phyloP scores from a whole-genome alignment of 2,888 invertebrate species.

The Amblyjoppa fuscipennis region DNA sequence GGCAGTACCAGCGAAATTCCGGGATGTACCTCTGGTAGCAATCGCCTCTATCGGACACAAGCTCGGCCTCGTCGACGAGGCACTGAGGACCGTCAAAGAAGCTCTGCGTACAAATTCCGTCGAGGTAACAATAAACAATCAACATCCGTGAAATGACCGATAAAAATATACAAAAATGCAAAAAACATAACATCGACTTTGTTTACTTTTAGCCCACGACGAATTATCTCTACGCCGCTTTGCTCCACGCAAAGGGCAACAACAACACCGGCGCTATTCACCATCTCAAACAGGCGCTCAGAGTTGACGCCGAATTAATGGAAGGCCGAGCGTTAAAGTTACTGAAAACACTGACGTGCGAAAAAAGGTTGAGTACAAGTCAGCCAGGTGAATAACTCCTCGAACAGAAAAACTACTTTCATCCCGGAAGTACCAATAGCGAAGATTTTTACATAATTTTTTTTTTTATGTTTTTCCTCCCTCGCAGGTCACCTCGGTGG shows the following conservation, averaged over 20 bases:
- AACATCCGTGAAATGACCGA: background rate
- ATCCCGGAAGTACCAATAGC: background rate
- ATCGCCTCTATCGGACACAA: constrained; percentile 90
- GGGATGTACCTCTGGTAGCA: constrained; percentile 90
- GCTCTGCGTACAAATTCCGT: constrained; percentile 88
- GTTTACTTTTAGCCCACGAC: constrained; percentile 88
- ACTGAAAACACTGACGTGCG: constrained; percentile 87
- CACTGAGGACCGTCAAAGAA: constrained; percentile 87
- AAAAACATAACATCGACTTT: constrained; percentile 18
- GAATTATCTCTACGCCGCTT: constrained; percentile 89
- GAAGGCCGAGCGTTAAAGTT: constrained; percentile 86
- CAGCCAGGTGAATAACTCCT: constrained; percentile 67
- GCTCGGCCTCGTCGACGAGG: constrained; percentile 89
- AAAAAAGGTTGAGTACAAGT: constrained; percentile 75
- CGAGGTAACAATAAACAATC: constrained; percentile 86
- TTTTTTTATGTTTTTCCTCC: background rate
- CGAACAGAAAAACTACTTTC: background rate
- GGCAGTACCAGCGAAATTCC: constrained; percentile 87
- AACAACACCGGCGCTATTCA: constrained; percentile 88
- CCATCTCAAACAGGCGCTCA: constrained; percentile 88
- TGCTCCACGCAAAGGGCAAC: constrained; percentile 89
- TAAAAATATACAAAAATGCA: background rate
- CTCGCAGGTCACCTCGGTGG: constrained; percentile 52
- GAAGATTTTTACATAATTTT: constrained; percentile 2
- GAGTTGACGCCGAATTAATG: constrained; percentile 86